Base-by-base conservation (phyloP, 1,140 invertebrate genomes). In the Lasioglossum albipes region DNA sequence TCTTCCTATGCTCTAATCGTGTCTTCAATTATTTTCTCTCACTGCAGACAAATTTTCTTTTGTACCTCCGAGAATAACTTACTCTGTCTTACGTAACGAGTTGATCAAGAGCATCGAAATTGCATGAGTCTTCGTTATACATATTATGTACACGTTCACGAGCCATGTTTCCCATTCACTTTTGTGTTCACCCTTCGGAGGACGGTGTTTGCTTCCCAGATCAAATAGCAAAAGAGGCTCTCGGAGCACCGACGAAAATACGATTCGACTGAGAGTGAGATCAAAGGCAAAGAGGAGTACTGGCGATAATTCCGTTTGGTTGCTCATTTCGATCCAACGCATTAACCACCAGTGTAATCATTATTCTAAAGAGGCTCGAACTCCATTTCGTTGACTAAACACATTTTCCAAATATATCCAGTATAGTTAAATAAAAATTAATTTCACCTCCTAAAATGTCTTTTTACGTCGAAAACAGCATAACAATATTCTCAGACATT, bases 171-270 rank as follows among this genome's bases (percentile, higher is more conserved):
- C 59, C 54, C 36, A 45, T 57, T 66, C 70, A 57, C 36, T 27
- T 70, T 73, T 79, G 36, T 45, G 22, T 45, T 73, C 61, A 57
- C 49, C 62, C 77, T 31, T 57, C 59, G 61, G 16, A 45, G 36
- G 31, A 22, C 61, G 42, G 20, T 78, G 59, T 79, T 79, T 79
- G 41, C 77, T 57, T 73, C 61, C 54, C 45, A 57, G 77, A 79
- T 79, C 70, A 70, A 45, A 62, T 70, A 64, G 70, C 71, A 79
- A 74, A 79, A 79, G 70, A 73, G 77, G 49, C 77, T 79, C 77
- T 79, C 77, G 22, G 57, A 67, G 74, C 54, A 5, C 36, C 16
- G 42, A 16, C 70, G 77, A 79, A 73, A 79, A 79, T 73, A 73
- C 77, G 77, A 66, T 45, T 73, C 76, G 31, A 13, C 36, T 41